A percentile compares a stretch with the other conserved stretches of the same genome.
Conservation (phyloP, 1,140 invertebrate genomes). For the Drosophila melanogaster region DNA sequence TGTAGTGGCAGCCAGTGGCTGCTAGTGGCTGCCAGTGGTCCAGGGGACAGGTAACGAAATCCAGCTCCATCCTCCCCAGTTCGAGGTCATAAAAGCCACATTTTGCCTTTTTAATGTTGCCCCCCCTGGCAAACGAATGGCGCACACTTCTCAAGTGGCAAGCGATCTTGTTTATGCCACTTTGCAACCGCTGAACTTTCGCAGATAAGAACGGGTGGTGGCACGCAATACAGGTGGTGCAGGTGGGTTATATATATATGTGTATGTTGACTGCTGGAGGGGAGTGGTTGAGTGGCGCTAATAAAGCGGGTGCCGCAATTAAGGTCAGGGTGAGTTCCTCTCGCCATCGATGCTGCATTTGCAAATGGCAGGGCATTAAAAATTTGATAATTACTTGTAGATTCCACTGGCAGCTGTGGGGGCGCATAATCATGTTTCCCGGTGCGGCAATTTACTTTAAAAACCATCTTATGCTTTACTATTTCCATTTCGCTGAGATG, state of each 20-base stretch:
- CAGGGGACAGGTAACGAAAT: conserved; percentile 10
- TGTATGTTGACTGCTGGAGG: background rate
- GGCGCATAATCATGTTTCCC: conserved; percentile 12
- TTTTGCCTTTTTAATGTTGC: conserved; percentile 78
- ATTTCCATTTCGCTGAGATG: background rate
- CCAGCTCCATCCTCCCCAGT: background rate
- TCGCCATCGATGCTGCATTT: conserved; percentile 28
- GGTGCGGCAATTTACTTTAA: conserved; percentile 10
- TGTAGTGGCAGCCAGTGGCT: conserved; percentile 17
- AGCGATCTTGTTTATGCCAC: conserved; percentile 77
- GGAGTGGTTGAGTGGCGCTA: conserved; percentile 31
- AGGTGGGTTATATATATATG: background rate
- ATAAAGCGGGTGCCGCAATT: conserved; percentile 67
- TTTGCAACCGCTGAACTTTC: conserved; percentile 56
- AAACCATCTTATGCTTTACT: background rate
- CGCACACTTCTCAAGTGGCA: conserved; percentile 67
- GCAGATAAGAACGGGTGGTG: conserved; percentile 46
- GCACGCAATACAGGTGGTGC: background rate
- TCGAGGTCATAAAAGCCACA: conserved; percentile 67
- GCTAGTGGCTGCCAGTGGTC: conserved; percentile 10
- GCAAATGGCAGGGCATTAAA: conserved; percentile 42
- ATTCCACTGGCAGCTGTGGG: conserved; percentile 17
- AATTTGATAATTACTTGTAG: conserved; percentile 57
- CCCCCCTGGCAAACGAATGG: conserved; percentile 49
- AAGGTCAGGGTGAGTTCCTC: conserved; percentile 30